Base-by-base conservation (phyloP, 2,113 vertebrate genomes). In the Excalfactoria chinensis region DNA sequence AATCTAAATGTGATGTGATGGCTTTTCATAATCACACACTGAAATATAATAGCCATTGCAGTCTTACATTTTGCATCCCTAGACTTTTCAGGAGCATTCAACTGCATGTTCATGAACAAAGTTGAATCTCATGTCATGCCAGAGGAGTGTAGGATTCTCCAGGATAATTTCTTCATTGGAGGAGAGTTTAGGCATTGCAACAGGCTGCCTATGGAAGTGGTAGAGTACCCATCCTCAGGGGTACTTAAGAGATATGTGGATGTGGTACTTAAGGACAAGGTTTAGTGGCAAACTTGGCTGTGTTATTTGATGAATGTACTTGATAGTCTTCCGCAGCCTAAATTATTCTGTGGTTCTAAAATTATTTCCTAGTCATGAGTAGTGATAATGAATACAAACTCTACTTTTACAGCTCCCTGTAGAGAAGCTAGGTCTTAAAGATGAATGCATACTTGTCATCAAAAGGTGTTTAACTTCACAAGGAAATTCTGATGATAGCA, bases 1-100 rank as follows among this genome's bases (percentile, higher is more conserved):
- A 72, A 35, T 46, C 30, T 63, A 22, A 37, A 13, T 22, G 9
- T 17, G 34, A 40, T 0, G 0, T 23, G 19, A 20, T 11, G 20
- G 7, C 4, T 63, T 9, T 80, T 30, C 11, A 51, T 56, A 51
- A 41, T n/a, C 35, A 3, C 18, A 67, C 7, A 7, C 11, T 23
- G 8, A 25, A 9, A 13, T 56, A 30, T 28, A 30, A 34, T 30
- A 41, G 1, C 21, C 21, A n/a, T 51, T 35, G 6, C 9, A 60
- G 15, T 3, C 7, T 6, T 23, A 18, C 3, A 3, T 62, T 84
- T 44, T 58, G 4, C 40, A 58, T 13, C 21, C 22, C 3, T 2
- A 3, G 8, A 7, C 8, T 53, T 75, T 71, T 59, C 53, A 90
- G 41, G 11, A 80, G 3, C 9, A 58, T 46, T 75, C 53, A 68